Evolutionary conservation across 2,888 invertebrate species (phyloP), one percentile per base, ranked within the genome.

Genomic region (Hyppa rectilinea): DNA sequence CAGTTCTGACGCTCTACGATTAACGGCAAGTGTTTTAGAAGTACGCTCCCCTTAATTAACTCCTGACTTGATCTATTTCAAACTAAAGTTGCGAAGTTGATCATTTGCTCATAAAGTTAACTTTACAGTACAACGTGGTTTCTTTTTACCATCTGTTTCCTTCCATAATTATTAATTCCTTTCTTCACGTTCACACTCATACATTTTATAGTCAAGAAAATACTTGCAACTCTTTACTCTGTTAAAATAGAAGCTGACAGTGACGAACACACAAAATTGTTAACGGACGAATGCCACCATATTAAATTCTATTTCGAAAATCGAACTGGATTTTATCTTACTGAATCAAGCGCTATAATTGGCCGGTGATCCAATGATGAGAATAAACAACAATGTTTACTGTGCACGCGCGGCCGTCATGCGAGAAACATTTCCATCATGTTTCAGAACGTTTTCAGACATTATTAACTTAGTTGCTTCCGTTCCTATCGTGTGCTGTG

Each of bases 401-500:
- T 70, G 65, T 40, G 67, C 81, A 77, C 85, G 85, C 83, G 85
- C 71, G 70, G 26, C 56, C 81, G 83, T 78, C 92, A 92, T 91
- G 92, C 92, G 75, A 92, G 78, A 89, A 88, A 87, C 89, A 78
- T 75, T 84, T 92, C 92, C 87, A 89, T 92, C 91, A 92, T 87
- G 81, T 83, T 86, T 87, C 72, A 84, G 88, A 87, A 92, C 86
- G 77, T 83, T 85, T 86, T 75, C 71, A 85, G 87, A 87, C 88
- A 84, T 89, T 88, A 88, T 89, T 88, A 89, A 87, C 88, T 86
- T 88, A 82, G 74, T 85, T 75, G 85, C 86, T 87, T 88, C 89
- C 88, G 88, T 78, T 84, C 81, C 71, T 81, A 75, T 82, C 81
- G 83, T 83, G 85, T 71, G 74, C 55, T 83, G 75, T 81, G 67